Evolutionary conservation across 2,888 invertebrate species (phyloP), one percentile per base, ranked within the genome.

Genomic region (Seira ritae): DNA sequence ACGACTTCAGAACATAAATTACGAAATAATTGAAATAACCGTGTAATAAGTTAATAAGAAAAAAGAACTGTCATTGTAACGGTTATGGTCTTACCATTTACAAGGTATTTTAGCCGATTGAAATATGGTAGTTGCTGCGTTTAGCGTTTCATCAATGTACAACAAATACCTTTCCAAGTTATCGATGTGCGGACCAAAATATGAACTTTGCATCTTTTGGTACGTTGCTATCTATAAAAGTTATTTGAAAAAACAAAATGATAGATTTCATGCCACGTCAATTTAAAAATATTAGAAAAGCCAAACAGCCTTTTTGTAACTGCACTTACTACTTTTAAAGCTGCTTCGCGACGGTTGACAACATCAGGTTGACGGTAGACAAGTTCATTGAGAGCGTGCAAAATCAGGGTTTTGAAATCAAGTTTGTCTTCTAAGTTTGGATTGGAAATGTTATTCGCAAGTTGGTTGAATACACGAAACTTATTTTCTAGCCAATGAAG

Each of bases 381-480:
- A 70, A 81, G 81, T 70, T 81, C 75, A 42, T 71, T 71, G 70
- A 81, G 62, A 55, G 81, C 81, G 68, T 81, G 75, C 75, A 81
- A 37, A 24, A 81, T 75, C 70, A 81, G 17, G 50, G 60, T 71
- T 81, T 81, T 81, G 50, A 81, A 71, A 31, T 81, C 81, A 24
- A 81, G 66, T 24, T 68, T 71, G 37, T 81, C 81, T 1, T 70
- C 70, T 42, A 23, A 37, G 1, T 17, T 55, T 24, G 66, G 24
- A 75, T 70, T 50, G 55, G 81, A 81, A 74, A 71, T 66, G 62
- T 70, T 60, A 17, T 55, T 70, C 12, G 76, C 67, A 62, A 81
- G 22, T 46, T 81, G 81, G 55, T 81, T 81, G 50, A 81, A 81
- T 55, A 81, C 81, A 55, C 65, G 68, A 31, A 81, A 81, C 62